Evolutionary conservation across 1,140 invertebrate species (phyloP).

Genomic region (Pogonomyrmex californicus): DNA sequence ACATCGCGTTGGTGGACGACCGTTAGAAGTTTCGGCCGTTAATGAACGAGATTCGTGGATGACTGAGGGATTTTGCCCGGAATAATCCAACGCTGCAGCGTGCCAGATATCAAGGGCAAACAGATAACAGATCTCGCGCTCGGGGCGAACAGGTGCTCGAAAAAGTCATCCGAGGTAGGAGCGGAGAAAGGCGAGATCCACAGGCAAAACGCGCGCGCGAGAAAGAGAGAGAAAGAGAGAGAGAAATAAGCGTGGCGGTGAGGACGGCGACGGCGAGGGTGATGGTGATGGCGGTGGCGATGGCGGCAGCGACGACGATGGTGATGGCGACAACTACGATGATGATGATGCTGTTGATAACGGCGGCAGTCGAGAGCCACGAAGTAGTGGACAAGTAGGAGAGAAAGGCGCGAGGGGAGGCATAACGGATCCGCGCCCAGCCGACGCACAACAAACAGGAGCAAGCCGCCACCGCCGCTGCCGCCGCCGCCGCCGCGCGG

Average conservation of each 20-base stretch:
- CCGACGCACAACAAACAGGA: slow-evolving; percentile 81
- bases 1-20: slow-evolving; percentile 26
- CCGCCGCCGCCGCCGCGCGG: too few species aligned
- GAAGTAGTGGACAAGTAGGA: slow-evolving; percentile 64
- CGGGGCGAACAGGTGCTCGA: slow-evolving; percentile 72
- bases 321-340: slow-evolving; percentile 10
- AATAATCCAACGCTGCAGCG: slow-evolving; percentile 63
- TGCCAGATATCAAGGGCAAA: slow-evolving; percentile 73
- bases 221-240: not conserved
- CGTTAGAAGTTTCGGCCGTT: slow-evolving; percentile 40
- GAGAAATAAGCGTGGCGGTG: slow-evolving; percentile 68
- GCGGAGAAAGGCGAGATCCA: slow-evolving; percentile 67
- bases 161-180: slow-evolving; percentile 65
- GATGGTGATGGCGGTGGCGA: not conserved
- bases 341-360: not conserved
- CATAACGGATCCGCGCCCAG: slow-evolving; percentile 78
- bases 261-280: slow-evolving; percentile 22
- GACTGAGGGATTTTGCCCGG: slow-evolving; percentile 44
- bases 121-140: slow-evolving; percentile 69
- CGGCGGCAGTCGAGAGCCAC: slow-evolving; percentile 53
- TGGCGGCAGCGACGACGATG: not conserved
- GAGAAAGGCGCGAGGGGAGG: slow-evolving; percentile 71
- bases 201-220: slow-evolving; percentile 19
- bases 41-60: slow-evolving; percentile 33
- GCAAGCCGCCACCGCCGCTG: too few species aligned